Base-by-base conservation (phyloP, 2,888 invertebrate genomes). In the Tillus elongatus region DNA sequence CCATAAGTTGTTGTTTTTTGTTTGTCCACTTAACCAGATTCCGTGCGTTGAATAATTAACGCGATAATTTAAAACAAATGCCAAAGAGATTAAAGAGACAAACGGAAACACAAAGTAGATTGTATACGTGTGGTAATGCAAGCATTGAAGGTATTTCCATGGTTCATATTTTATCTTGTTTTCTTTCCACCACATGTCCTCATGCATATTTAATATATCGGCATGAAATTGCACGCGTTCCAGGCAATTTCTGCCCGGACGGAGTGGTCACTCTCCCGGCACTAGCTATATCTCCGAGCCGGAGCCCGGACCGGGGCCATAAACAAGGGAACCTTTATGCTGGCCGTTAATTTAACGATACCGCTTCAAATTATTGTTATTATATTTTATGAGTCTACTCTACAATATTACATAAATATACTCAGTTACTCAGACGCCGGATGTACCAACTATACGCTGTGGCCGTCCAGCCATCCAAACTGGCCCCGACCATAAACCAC, bases 331-430 rank as follows among this genome's bases (percentile, higher is more conserved):
- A 48, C 51, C 49, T 51, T 51, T 52, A 51, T 45, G 44, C 46
- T 49, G 42, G 42, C 49, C 49, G 46, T 51, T 51, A 48, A 51
- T 52, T 54, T 49, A 52, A 51, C 52, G 52, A 52, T 51, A 50
- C 51, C 51, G 46, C 52, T 51, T 49, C 49, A 50, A 52, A 53
- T 52, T 53, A 53, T 53, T 52, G 51, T 53, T 53, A 53, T 51
- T 52, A 53, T 52, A 50, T 49, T 53, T 53, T 52, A 53, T 47
- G 49, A 36, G 26, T 13, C 35, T 34, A 43, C 41, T 43, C 41
- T 34, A 36, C 41, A 39, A 41, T 43, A 43, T 41, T 41, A 43
- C 36, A 41, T 36, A 41, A 41, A 41, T 43, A 43, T 39, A 36
- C 33, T 43, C 28, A 36, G 41, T 39, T 29, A 33, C n/a, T n/a